Evolutionary conservation across 2,888 invertebrate genomes (phyloP).

Genomic region (Cylloceria caligata): DNA sequence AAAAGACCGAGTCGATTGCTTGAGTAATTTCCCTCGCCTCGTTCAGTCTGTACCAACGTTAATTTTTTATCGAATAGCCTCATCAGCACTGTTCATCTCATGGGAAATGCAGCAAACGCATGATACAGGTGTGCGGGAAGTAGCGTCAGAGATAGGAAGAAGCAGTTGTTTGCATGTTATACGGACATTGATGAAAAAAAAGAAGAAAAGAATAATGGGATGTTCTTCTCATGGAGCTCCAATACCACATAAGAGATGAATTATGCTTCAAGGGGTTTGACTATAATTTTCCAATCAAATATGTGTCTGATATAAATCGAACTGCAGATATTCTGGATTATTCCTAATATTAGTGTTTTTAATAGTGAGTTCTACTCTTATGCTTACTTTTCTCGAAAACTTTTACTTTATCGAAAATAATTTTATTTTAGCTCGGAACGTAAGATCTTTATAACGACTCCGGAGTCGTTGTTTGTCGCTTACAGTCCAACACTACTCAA

Average conservation of each 20-base stretch:
- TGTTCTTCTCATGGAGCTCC: constrained; percentile 65
- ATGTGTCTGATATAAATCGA: no score
- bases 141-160: not conserved
- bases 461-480: no score
- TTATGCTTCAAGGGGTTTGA: constrained; percentile 1
- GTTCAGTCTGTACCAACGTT: constrained; percentile 1
- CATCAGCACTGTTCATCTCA: not conserved
- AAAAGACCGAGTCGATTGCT: constrained; percentile 11
- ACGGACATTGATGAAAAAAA: constrained; percentile 28
- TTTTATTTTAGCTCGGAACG: no score
- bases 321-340: no score
- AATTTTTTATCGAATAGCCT: not conserved
- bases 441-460: no score
- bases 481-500: no score
- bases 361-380: no score
- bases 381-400: no score
- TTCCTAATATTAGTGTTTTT: no score
- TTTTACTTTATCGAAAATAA: no score
- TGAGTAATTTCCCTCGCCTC: constrained; percentile 9
- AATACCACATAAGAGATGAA: not conserved
- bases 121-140: not conserved
- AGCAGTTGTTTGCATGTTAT: constrained; percentile 5
- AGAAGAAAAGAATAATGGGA: constrained; percentile 53
- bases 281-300: no score
- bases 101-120: not conserved